phyloP scores from a whole-genome alignment of 1,140 invertebrate genomes.

The Bombus fervidus region DNA sequence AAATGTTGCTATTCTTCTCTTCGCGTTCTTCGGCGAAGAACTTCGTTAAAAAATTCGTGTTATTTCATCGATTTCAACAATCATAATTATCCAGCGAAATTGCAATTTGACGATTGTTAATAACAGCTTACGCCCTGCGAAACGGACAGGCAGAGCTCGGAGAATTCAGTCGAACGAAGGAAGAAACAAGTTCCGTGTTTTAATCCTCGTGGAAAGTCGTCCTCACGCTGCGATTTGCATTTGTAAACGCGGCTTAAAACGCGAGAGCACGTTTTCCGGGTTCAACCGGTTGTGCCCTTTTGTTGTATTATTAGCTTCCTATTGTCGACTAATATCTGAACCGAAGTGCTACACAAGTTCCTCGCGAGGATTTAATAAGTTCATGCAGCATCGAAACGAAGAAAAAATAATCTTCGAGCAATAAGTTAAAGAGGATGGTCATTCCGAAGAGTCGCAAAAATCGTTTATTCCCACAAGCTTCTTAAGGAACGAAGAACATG shows the following conservation, averaged over 20 bases:
- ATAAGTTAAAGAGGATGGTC: background rate
- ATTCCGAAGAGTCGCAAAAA: background rate
- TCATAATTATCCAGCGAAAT: background rate
- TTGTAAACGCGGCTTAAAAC: slow-evolving; percentile 70
- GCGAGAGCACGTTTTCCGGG: slow-evolving; percentile 72
- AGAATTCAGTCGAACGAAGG: slow-evolving; percentile 52
- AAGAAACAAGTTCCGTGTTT: slow-evolving; percentile 50
- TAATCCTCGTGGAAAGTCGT: slow-evolving; percentile 69
- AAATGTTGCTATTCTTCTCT: background rate
- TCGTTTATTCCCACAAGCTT: background rate
- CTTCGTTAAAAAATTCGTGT: background rate
- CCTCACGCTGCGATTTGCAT: slow-evolving; percentile 71
- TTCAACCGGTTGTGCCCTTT: slow-evolving; percentile 68
- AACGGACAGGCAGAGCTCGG: background rate
- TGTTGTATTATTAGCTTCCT: slow-evolving; percentile 67
- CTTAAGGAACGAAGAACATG: background rate
- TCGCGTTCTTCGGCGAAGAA: background rate
- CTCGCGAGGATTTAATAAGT: background rate
- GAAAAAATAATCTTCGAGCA: background rate
- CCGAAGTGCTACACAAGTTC: background rate
- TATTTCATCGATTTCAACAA: background rate
- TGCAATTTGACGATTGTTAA: slow-evolving; percentile 27
- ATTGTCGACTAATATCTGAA: slow-evolving; percentile 65
- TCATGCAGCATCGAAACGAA: background rate
- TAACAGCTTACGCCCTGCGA: slow-evolving; percentile 15